Evolutionary conservation across 1,140 invertebrate genomes (phyloP), one percentile per base, ranked within the genome.

Genomic region (Drosophila triauraria): DNA sequence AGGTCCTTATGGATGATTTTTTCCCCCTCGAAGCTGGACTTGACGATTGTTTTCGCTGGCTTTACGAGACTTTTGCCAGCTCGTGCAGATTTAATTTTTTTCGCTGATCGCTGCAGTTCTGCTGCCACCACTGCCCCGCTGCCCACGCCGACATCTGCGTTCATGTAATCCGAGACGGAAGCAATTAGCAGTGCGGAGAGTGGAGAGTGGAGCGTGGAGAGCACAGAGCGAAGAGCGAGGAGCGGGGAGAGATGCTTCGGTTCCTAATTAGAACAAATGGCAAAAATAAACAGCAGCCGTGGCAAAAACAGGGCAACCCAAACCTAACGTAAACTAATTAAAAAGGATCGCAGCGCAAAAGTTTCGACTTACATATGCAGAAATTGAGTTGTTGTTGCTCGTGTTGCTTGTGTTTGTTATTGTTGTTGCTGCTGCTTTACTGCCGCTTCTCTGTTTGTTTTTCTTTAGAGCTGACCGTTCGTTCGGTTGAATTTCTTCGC

Each of bases 251-350:
- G 64, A 47, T 58, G 69, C 65, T 71, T 58, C 30, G 82, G 75
- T 75, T 68, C 67, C 67, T 70, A 84, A 84, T 84, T 84, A 84
- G 80, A 85, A 85, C 82, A 85, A 84, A 84, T 85, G 81, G 82
- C 77, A 53, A 81, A 85, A 84, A 84, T 72, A 84, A 84, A 84
- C 81, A 85, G 65, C 60, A 46, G 71, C 17, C 44, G 44, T 35
- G 13, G 27, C n/a, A 56, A 56, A 53, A 27, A 69, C 59, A 62
- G 77, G 38, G 42, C 61, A 63, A 81, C 80, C 65, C 44, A 82
- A 80, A 77, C 59, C 67, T 81, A 83, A 83, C 69, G 81, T 84
- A 85, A 83, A 80, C 81, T 80, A 84, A 84, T 84, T 77, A 80
- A 84, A 38, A 80, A 84, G 82, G 81, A 84, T 83, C 82, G 81